Evolutionary conservation across 2,888 invertebrate species (phyloP).

Genomic region (Amblyteles armatorius): DNA sequence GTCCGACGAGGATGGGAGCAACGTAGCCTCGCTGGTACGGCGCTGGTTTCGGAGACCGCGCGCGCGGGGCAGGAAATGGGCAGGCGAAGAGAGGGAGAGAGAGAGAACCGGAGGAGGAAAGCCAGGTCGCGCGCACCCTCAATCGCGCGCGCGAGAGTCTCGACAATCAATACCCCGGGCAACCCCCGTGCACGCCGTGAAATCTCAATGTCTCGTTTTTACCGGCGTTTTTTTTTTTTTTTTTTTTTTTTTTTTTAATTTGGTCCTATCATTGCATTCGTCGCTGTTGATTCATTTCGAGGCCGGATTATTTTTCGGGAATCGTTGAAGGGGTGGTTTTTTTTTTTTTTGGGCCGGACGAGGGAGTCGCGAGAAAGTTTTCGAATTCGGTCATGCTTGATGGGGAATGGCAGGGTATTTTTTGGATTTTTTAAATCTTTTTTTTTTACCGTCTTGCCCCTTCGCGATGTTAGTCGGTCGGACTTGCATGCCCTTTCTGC

Average conservation of each 20-base stretch:
- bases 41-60: neutral
- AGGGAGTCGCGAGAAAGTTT: too few relatives aligned
- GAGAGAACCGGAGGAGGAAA: conserved; percentile 56
- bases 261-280: neutral
- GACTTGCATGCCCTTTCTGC: too few relatives aligned
- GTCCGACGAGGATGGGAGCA: conserved; percentile 8
- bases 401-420: too few relatives aligned
- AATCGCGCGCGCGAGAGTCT: conserved; percentile 61
- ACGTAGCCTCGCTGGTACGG: neutral
- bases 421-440: too few relatives aligned
- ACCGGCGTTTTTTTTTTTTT: conserved; percentile 39
- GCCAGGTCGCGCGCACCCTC: conserved; percentile 77
- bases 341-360: neutral
- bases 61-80: conserved; percentile 26
- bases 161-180: conserved; percentile 83
- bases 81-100: conserved; percentile 32
- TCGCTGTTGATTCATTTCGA: neutral
- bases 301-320: neutral
- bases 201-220: conserved; percentile 78
- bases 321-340: neutral
- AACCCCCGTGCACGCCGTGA: conserved; percentile 80
- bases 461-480: too few relatives aligned
- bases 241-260: conserved; percentile 25
- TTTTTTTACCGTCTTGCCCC: too few relatives aligned
- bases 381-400: too few relatives aligned